These are phyloP conservation scores for Loriculus beryllinus DNA, from an alignment of 2,797 vertebrate species.

Conservation along the genomic window DNA sequence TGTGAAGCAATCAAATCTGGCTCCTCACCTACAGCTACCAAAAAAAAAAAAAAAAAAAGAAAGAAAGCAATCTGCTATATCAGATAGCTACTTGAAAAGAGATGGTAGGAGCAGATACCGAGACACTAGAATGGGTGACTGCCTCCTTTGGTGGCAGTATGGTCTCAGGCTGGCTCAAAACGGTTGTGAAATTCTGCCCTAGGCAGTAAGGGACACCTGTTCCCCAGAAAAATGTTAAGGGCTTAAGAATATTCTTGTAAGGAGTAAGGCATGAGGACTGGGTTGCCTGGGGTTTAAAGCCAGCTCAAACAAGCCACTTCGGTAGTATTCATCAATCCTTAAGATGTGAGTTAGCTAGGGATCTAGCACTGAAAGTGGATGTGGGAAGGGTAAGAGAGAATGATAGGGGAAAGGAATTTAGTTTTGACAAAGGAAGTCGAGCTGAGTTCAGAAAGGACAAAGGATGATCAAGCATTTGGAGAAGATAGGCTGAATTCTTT, in stretches of 20 bases:
- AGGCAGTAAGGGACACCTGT: neutral
- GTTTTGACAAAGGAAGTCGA: neutral
- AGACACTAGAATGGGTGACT: neutral
- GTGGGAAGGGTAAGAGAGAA: neutral
- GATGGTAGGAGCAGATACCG: neutral
- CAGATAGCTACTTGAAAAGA: neutral
- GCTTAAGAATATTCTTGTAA: neutral
- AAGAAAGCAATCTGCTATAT: neutral
- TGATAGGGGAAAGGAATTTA: rapidly evolving
- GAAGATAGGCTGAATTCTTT: neutral
- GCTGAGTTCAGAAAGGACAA: neutral
- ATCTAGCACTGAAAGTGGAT: neutral
- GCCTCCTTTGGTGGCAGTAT: neutral
- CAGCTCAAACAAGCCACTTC: neutral
- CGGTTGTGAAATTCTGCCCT: neutral
- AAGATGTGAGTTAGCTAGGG: neutral
- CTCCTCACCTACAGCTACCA: neutral
- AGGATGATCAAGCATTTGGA: neutral
- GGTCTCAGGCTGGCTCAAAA: neutral
- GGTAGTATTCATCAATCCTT: neutral
- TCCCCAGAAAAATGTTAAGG: neutral
- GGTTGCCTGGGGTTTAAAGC: neutral
- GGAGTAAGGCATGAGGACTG: neutral
- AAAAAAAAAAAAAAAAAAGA: neutral
- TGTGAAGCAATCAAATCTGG: neutral